A percentile compares a stretch with the other conserved stretches of the same genome.
These are phyloP conservation scores for Epistrophe eligans DNA, from an alignment of 2,888 invertebrate genomes.

Conservation along the genomic window DNA sequence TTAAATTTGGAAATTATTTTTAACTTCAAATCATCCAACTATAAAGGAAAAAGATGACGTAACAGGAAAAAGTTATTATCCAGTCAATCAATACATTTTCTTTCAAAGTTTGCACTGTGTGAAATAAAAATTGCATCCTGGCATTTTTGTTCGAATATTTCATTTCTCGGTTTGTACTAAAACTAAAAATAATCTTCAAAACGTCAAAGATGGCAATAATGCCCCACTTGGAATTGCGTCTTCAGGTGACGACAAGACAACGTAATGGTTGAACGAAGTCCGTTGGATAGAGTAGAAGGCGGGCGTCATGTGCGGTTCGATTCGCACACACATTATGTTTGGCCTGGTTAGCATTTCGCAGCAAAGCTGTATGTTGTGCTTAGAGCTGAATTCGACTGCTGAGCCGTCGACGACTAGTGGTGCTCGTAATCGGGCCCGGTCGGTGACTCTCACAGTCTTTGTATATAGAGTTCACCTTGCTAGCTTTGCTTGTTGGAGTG, in stretches of 20 bases:
- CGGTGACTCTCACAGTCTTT: constrained; percentile 62
- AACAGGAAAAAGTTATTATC: too few species aligned
- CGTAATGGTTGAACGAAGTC: constrained; percentile 13
- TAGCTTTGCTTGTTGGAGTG: constrained; percentile 33
- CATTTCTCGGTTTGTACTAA: too few species aligned
- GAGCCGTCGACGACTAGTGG: background rate
- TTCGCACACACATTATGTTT: constrained; percentile 61
- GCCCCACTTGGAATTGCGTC: background rate
- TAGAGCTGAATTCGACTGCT: constrained; percentile 24
- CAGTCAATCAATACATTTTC: too few species aligned
- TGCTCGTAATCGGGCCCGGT: constrained; percentile 53
- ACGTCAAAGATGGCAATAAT: background rate
- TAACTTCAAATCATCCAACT: too few species aligned
- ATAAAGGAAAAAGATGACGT: too few species aligned
- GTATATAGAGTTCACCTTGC: constrained; percentile 69
- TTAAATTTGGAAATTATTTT: too few species aligned
- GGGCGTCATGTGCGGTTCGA: constrained; percentile 56
- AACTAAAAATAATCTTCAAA: background rate
- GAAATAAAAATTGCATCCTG: too few species aligned
- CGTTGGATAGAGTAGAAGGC: constrained; percentile 39
- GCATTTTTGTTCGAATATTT: too few species aligned
- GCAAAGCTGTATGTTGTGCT: constrained; percentile 41
- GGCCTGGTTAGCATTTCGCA: constrained; percentile 70
- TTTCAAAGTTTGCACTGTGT: too few species aligned
- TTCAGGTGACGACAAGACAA: constrained; percentile 50